A percentile compares a stretch with the other conserved stretches of the same genome.
Evolutionary conservation across 1,140 invertebrate genomes (phyloP).

Genomic region (Dryas iulia): DNA sequence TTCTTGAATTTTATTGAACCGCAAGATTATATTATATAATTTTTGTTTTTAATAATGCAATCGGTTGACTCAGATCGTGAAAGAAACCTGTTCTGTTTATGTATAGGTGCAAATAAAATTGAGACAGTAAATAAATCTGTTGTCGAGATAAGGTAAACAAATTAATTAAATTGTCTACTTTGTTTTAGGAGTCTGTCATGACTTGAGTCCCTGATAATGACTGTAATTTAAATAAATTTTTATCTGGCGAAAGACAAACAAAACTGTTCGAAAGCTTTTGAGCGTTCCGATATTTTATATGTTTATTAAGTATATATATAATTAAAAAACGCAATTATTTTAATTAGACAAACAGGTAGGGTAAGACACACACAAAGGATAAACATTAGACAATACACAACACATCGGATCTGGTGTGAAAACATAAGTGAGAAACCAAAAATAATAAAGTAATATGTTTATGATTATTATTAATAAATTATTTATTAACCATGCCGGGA

Average conservation of each 20-base stretch:
- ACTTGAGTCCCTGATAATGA: conserved; percentile 49
- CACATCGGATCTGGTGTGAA: conserved; percentile 80
- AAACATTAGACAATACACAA: conserved; percentile 88
- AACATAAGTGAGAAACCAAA: conserved; percentile 62
- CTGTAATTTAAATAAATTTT: conserved; percentile 46
- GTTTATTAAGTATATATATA: conserved; percentile 46
- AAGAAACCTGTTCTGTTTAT: conserved; percentile 34
- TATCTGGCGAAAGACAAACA: conserved; percentile 68
- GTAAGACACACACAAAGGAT: conserved; percentile 87
- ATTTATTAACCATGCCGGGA: conserved; percentile 72
- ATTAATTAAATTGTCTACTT: background rate
- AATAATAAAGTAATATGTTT: conserved; percentile 35
- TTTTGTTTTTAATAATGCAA: conserved; percentile 31
- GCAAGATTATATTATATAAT: conserved; percentile 23
- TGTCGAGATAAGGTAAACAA: conserved; percentile 9
- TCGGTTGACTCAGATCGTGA: conserved; percentile 61
- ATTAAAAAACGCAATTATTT: conserved; percentile 66
- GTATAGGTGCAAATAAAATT: background rate
- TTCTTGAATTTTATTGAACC: conserved; percentile 34
- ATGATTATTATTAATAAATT: conserved; percentile 50
- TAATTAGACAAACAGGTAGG: conserved; percentile 80
- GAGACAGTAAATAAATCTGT: background rate
- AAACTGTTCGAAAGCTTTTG: conserved; percentile 75
- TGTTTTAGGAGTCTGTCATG: conserved; percentile 52
- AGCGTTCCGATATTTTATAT: conserved; percentile 56